Base-by-base conservation (phyloP, 2,797 vertebrate species). In the Philypnodon macrostomus region DNA sequence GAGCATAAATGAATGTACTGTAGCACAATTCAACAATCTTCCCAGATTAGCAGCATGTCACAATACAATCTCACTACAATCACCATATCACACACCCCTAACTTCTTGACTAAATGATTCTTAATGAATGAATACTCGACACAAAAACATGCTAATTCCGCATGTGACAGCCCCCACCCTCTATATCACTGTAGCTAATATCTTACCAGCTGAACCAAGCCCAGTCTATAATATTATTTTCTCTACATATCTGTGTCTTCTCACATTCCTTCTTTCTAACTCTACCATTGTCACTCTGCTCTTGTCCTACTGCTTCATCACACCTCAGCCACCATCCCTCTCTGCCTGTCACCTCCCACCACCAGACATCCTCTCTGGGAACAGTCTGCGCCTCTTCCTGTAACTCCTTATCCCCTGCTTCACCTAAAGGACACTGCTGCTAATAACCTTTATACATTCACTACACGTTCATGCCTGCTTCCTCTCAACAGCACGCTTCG, bases 321-420 rank as follows among this genome's bases (percentile, higher is more conserved):
- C 77, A 78, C 70, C 66, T 80, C 73, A 53, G 53, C 75, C 64
- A 67, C 59, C 75, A 73, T 73, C 71, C 14, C 15, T 80, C 75
- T 67, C 77, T 44, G 69, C 76, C 75, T 81, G 70, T 71, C 81
- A 77, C 75, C 73, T 81, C 83, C 81, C 73, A 77, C 78, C 58
- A 63, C 63, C 80, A 78, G 76, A 81, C 80, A 70, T 80, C 67
- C 75, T 75, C 73, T 84, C 83, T 84, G 61, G 57, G 65, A 78
- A 53, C 70, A 68, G 79, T 70, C 77, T 65, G 63, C 65, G 46
- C 47, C 17, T 60, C 72, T 84, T 81, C 81, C 73, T 57, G 61
- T 32, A 61, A 66, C 60, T 56, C 69, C 81, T 67, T 39, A 37
- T 59, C 54, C 40, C 30, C 52, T 5, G n/a, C 32, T 60, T 40